These are phyloP conservation scores for Tetraodon nigroviridis DNA, from an alignment of 2,113 vertebrate species.

Conservation along the genomic window DNA sequence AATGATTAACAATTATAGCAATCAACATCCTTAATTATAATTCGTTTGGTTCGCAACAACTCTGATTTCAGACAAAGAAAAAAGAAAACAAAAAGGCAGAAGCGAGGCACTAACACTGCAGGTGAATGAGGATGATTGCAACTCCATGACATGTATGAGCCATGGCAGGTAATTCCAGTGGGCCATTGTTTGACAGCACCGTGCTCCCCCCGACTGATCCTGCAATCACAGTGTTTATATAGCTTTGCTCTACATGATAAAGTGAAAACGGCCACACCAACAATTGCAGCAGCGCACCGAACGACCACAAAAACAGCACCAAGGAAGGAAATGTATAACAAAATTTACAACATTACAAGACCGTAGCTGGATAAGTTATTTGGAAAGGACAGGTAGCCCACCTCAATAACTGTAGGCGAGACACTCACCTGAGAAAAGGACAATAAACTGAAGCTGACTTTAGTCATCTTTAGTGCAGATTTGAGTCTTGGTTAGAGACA, in stretches of 20 bases:
- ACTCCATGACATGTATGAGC: constrained; percentile 38
- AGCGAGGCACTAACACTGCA: neutral
- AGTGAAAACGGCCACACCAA: constrained; percentile 36
- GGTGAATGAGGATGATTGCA: constrained; percentile 8
- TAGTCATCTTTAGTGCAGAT: too few species aligned
- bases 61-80: constrained; percentile 27
- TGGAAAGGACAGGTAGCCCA: neutral
- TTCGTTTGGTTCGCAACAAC: constrained; percentile 23
- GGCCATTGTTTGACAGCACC: constrained; percentile 55
- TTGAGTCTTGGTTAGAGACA: too few species aligned
- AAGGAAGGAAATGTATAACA: neutral
- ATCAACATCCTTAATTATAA: constrained; percentile 46
- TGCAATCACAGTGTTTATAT: constrained; percentile 57
- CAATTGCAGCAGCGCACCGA: constrained; percentile 21
- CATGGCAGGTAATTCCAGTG: constrained; percentile 53
- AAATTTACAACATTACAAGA: too few species aligned
- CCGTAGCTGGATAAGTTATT: neutral
- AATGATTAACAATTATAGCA: constrained; percentile 46
- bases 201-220: constrained; percentile 27
- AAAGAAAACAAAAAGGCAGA: constrained; percentile 16
- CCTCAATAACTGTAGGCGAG: neutral
- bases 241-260: constrained; percentile 36
- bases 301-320: constrained; percentile 10
- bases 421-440: neutral
- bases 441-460: too few species aligned